Evolutionary conservation across 1,140 invertebrate species (phyloP).

Genomic region (Bombus balteatus): DNA sequence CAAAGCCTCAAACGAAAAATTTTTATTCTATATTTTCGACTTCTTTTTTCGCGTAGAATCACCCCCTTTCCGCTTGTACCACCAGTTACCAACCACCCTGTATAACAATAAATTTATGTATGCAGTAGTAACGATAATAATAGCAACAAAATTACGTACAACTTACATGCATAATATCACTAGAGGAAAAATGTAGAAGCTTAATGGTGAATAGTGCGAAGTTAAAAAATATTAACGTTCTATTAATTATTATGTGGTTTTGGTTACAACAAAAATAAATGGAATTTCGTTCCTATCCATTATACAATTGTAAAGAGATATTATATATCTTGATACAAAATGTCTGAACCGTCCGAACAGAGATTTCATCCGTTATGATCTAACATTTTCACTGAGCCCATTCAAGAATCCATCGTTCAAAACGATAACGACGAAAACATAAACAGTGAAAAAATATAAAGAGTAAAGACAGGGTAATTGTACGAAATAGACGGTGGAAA

Average conservation of each 20-base stretch:
- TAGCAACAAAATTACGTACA: too few species aligned
- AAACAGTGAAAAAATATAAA: neutral
- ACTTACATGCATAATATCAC: too few species aligned
- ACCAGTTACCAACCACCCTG: too few species aligned
- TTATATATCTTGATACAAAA: too few species aligned
- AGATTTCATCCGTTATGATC: too few species aligned
- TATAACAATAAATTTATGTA: too few species aligned
- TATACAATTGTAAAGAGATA: neutral
- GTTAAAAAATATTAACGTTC: neutral
- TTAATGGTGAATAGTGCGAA: neutral
- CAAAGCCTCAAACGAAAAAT: too few species aligned
- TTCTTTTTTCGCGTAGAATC: too few species aligned
- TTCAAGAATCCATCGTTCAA: neutral
- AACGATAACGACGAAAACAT: neutral
- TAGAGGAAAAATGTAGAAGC: neutral
- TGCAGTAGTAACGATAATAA: too few species aligned
- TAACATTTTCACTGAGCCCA: neutral
- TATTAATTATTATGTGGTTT: neutral
- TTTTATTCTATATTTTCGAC: too few species aligned
- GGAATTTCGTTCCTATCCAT: neutral
- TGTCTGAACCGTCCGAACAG: too few species aligned
- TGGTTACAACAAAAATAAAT: neutral
- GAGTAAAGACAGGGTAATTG: neutral
- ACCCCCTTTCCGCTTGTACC: too few species aligned
- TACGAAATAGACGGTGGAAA: slow-evolving; percentile 11